Percentiles rank a stretch among this genome's conserved stretches.
phyloP scores from a whole-genome alignment of 2,113 vertebrate genomes.

The Ascaphus truei region DNA sequence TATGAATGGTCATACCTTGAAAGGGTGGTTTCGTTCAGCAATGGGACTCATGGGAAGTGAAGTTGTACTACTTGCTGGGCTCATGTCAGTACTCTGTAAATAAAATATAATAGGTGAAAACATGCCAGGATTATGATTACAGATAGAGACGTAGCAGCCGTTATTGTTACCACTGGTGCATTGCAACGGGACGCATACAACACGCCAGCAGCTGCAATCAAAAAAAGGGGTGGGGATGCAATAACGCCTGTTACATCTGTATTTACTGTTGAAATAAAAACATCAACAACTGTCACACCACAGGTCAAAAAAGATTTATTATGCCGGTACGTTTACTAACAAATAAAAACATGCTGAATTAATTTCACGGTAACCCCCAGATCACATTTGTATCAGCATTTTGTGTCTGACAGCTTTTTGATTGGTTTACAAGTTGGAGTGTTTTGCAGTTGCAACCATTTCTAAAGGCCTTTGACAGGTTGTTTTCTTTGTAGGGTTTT shows the following conservation, averaged over 20 bases:
- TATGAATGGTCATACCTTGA: constrained; percentile 87
- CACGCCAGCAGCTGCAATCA: too few species aligned
- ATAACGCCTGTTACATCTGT: too few species aligned
- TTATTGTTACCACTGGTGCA: too few species aligned
- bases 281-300: constrained; percentile 16
- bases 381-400: background rate
- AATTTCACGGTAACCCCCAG: background rate
- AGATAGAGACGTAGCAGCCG: too few species aligned
- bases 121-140: too few species aligned
- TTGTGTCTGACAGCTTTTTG: background rate
- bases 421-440: background rate
- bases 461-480: constrained; percentile 14
- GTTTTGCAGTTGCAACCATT: background rate
- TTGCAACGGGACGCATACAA: too few species aligned
- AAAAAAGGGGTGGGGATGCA: too few species aligned
- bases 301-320: background rate
- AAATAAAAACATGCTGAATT: background rate
- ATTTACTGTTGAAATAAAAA: constrained; percentile 34
- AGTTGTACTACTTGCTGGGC: constrained; percentile 86
- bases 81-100: constrained; percentile 85
- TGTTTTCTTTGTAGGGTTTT: background rate
- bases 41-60: constrained; percentile 92
- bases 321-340: constrained; percentile 30
- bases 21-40: constrained; percentile 78
- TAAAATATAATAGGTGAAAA: constrained; percentile 35